Evolutionary conservation across 2,113 vertebrate species (phyloP).

Genomic region (Ictalurus furcatus): DNA sequence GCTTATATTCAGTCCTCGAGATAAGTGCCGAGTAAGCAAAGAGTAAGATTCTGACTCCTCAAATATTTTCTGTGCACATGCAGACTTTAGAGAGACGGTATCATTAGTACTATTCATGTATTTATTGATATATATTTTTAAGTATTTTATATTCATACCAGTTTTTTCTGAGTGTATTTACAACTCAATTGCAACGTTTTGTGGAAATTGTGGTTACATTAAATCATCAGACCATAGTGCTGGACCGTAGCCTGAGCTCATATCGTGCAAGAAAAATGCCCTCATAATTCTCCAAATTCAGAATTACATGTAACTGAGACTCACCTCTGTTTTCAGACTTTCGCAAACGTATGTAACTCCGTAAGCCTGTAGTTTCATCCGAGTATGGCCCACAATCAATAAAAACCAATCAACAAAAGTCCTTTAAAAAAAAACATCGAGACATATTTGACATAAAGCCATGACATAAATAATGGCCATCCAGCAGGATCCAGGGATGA

Average conservation of each 20-base stretch:
- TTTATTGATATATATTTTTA: neutral
- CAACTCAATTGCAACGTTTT: neutral
- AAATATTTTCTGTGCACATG: neutral
- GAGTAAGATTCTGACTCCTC: neutral
- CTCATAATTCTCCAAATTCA: neutral
- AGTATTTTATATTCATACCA: neutral
- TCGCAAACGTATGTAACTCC: neutral
- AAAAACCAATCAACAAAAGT: too few relatives aligned
- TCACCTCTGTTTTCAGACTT: neutral
- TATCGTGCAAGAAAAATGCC: neutral
- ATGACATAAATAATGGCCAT: neutral
- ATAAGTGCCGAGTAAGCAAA: too few relatives aligned
- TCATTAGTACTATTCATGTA: neutral
- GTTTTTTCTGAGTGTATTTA: neutral
- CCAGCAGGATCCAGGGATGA: neutral
- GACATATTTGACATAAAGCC: too few relatives aligned
- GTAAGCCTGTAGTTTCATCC: neutral
- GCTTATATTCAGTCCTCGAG: neutral
- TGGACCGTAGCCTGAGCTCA: neutral
- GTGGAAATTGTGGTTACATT: neutral
- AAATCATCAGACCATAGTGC: neutral
- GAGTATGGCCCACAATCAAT: too few relatives aligned
- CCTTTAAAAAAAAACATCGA: too few relatives aligned
- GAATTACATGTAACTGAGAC: too few relatives aligned
- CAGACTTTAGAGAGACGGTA: neutral